Conservation (phyloP, 1,140 invertebrate genomes). For the Lerema accius region DNA sequence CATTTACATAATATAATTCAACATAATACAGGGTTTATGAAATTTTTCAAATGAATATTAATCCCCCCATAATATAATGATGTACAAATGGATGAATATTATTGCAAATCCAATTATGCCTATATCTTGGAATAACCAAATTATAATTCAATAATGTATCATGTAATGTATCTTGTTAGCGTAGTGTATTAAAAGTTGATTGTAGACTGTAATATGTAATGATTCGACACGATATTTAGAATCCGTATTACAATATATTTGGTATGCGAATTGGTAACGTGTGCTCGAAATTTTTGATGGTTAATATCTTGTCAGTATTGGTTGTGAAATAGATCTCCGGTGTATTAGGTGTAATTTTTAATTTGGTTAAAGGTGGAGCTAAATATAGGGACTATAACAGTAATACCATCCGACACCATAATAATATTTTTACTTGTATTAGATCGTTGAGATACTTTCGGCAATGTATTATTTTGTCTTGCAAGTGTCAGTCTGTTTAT, state of each 20-base stretch:
- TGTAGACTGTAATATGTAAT: not conserved
- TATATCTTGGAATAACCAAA: constrained; percentile 5
- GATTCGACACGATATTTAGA: not conserved
- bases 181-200: not conserved
- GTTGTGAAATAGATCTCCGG: constrained; percentile 24
- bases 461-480: too few species aligned
- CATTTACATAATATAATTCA: not conserved
- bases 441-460: too few species aligned
- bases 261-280: not conserved
- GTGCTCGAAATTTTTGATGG: constrained; percentile 1
- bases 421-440: too few species aligned
- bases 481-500: too few species aligned
- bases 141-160: constrained; percentile 6
- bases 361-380: not conserved
- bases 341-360: constrained; percentile 1
- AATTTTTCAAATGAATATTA: not conserved
- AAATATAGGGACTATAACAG: not conserved
- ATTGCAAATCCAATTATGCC: constrained; percentile 3
- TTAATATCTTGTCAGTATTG: constrained; percentile 23
- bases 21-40: not conserved
- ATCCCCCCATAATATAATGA: not conserved
- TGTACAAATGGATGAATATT: constrained; percentile 1
- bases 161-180: not conserved
- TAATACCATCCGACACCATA: not conserved
- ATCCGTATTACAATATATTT: not conserved